Evolutionary conservation across 2,888 invertebrate genomes (phyloP).

Genomic region (Parnassius mnemosyne): DNA sequence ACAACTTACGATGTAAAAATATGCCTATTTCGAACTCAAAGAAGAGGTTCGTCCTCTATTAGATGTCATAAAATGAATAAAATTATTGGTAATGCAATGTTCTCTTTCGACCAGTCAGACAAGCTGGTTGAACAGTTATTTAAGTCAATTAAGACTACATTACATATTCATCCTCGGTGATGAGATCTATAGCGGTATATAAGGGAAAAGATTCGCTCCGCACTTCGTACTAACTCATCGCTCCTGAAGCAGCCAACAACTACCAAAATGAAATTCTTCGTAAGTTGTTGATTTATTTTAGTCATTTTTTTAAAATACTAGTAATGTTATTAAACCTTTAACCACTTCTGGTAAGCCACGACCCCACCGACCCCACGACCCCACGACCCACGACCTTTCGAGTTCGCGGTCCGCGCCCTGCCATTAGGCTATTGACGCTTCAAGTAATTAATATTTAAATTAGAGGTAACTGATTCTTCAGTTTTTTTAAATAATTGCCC

Average conservation of each 20-base stretch:
- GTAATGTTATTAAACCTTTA: too few relatives aligned
- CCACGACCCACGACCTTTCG: too few relatives aligned
- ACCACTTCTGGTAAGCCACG: too few relatives aligned
- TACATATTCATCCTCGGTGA: background rate
- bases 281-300: slow-evolving; percentile 44
- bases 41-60: slow-evolving; percentile 11
- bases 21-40: too few relatives aligned
- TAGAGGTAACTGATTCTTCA: background rate
- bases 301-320: too few relatives aligned
- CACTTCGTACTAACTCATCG: slow-evolving; percentile 33
- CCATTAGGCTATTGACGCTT: too few relatives aligned
- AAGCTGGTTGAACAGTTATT: slow-evolving; percentile 2
- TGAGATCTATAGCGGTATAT: slow-evolving; percentile 41
- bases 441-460: too few relatives aligned
- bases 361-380: too few relatives aligned
- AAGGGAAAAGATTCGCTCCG: slow-evolving; percentile 39
- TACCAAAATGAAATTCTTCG: slow-evolving; percentile 53
- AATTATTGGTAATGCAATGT: slow-evolving; percentile 21
- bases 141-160: background rate
- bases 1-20: too few relatives aligned
- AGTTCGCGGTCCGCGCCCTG: too few relatives aligned
- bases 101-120: slow-evolving; percentile 3
- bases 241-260: slow-evolving; percentile 31
- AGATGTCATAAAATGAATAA: slow-evolving; percentile 12
- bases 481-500: slow-evolving; percentile 21